These are phyloP conservation scores for Trichonephila clavata DNA, from an alignment of 1,140 invertebrate genomes.

Conservation along the genomic window DNA sequence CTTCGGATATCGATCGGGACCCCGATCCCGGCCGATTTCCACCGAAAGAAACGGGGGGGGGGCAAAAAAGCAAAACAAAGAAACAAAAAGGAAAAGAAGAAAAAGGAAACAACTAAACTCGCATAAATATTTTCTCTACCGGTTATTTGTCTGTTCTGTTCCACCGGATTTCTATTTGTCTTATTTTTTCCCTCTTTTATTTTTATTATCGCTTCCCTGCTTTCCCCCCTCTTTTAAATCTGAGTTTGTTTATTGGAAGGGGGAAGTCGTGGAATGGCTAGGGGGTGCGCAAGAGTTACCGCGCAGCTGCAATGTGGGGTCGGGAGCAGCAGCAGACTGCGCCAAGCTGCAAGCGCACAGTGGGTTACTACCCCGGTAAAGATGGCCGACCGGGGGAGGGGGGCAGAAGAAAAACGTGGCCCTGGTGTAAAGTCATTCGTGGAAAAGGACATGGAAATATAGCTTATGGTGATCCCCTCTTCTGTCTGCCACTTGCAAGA, in stretches of 20 bases:
- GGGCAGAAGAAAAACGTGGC: conserved; percentile 57
- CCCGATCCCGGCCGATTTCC: not conserved
- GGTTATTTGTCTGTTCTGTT: conserved; percentile 10
- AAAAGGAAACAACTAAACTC: not conserved
- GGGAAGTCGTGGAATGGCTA: not conserved
- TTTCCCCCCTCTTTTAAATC: conserved; percentile 27
- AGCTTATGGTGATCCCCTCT: not conserved
- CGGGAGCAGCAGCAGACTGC: conserved; percentile 57
- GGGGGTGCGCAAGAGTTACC: conserved; percentile 48
- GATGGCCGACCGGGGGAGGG: conserved; percentile 23
- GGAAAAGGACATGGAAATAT: not conserved
- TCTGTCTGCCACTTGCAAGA: not conserved
- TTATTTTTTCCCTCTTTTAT: not conserved
- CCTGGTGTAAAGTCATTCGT: conserved; percentile 19
- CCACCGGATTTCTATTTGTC: conserved; percentile 6
- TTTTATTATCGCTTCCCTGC: not conserved
- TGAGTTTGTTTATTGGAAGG: conserved; percentile 62
- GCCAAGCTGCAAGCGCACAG: conserved; percentile 68
- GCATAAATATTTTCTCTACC: conserved; percentile 31
- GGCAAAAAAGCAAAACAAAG: not conserved
- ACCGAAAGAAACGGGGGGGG: conserved; percentile 11
- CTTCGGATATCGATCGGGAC: conserved; percentile 33
- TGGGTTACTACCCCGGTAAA: conserved; percentile 54
- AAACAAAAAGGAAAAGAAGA: not conserved
- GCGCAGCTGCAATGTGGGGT: conserved; percentile 74